Evolutionary conservation across 2,113 vertebrate species (phyloP), one percentile per base, ranked within the genome.

Genomic region (Lophochroa leadbeateri): DNA sequence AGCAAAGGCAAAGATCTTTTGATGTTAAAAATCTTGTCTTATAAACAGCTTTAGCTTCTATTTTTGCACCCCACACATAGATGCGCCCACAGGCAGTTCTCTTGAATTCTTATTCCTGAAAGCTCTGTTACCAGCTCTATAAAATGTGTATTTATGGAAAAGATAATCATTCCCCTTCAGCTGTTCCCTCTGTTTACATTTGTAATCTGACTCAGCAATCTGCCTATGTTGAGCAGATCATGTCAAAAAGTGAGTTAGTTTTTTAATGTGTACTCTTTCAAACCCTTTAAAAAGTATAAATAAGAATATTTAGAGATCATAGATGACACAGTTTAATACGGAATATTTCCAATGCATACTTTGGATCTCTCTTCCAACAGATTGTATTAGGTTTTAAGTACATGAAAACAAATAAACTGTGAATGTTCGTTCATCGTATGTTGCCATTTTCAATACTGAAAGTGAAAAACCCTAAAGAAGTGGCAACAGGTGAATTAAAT

Each of bases 191-290:
- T 91, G 63, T 93, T 93, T 92, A 90, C 72, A 18, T 88, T 93
- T 70, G 17, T 84, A 52, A 79, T 84, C 69, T 83, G 80, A 90
- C 87, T 94, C 90, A 88, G 76, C 79, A 71, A 31, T 90, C 90
- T 77, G 75, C 67, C 63, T 43, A 0, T n/a, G 24, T 19, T 65
- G 29, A 90, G 52, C n/a, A 90, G 63, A 81, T 78, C 23, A 8
- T 47, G 70, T 64, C 29, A 70, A 12, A 75, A 52, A 74, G 27
- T n/a, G 29, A 83, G 43, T 63, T 71, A 31, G 12, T 82, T 77
- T 46, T 88, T 82, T 27, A 44, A 68, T 29, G 20, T 44, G 15
- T 8, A 2, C 12, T 10, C 39, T 88, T 44, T 33, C 47, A 31
- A 90, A 69, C 13, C 11, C n/a, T 88, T 52, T 60, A 10, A 58